Evolutionary conservation across 2,888 invertebrate genomes (phyloP), one percentile per base, ranked within the genome.

Genomic region (Ophonus ardosiacus): DNA sequence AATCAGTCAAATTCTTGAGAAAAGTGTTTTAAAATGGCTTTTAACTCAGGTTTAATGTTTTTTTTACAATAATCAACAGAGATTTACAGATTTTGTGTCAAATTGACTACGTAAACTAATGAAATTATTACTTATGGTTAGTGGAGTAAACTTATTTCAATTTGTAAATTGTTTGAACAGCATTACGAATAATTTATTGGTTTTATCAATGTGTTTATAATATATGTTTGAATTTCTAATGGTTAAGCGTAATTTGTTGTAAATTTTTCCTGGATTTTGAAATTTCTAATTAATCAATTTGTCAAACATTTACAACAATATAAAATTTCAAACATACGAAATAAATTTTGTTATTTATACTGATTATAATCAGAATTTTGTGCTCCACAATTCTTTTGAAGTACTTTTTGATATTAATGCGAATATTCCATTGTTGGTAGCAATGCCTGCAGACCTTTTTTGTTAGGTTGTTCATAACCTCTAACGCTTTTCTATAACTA

Each of bases 1-100:
- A 80, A 80, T 80, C 61, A 80, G 80, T 80, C 80, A 80, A 40
- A 80, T 59, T 61, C 80, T 18, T 17, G 31, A 24, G 59, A 61
- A 78, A 80, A 59, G 61, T 61, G 40, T 61, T 61, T 63, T 80
- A 15, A 79, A 80, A 18, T 80, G 40, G 61, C 78, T 80, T 80
- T 80, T 61, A 59, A 59, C 61, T 61, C 8, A 15, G 38, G 38
- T 61, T 59, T 79, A 79, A 79, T 79, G 79, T 79, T 80, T 80
- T 80, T 61, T 80, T 24, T 13, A n/a, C 17, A 80, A 80, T 80
- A 80, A 80, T 76, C 56, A 76, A 21, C 15, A 13, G 74, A 57
- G 78, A 78, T 78, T 78, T 78, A 78, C 56, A 57, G 21, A 57
- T 78, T 78, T 51, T 21, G 21, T 78, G 56, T 56, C 31, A 57